Evolutionary conservation across 2,113 vertebrate species (phyloP).

Genomic region (Tiliqua scincoides): DNA sequence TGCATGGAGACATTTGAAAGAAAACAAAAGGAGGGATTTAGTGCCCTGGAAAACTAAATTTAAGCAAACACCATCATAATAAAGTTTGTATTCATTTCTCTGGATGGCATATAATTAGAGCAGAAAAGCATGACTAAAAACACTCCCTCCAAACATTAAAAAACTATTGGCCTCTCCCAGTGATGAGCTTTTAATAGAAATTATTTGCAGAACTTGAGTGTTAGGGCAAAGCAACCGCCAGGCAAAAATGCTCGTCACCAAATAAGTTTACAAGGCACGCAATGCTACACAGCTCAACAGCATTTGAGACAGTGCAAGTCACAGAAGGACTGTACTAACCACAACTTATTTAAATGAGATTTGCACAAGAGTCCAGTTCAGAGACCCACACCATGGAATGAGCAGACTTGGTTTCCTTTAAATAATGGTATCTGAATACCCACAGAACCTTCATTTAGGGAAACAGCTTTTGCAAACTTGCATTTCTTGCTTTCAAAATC

Average conservation of each 20-base stretch:
- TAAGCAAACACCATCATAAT: constrained; percentile 2
- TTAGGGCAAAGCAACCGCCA: not conserved
- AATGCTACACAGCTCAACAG: not conserved
- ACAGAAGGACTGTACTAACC: not conserved
- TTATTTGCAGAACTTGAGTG: constrained; percentile 20
- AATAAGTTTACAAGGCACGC: not conserved
- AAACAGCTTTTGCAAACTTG: not conserved
- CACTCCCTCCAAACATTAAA: not conserved
- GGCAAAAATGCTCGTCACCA: constrained; percentile 2
- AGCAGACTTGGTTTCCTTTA: not conserved
- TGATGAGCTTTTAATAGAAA: constrained; percentile 31
- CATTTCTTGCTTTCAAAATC: constrained; percentile 19
- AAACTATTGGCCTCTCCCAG: not conserved
- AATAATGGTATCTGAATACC: not conserved
- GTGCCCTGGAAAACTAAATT: not conserved
- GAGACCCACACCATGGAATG: not conserved
- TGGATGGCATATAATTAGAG: not conserved
- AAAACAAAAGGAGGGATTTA: not conserved
- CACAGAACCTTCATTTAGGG: not conserved
- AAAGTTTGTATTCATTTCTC: not conserved
- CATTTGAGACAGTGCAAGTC: not conserved
- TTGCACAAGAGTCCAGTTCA: not conserved
- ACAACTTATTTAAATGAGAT: not conserved
- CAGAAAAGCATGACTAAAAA: constrained; percentile 31
- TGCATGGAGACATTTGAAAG: rapidly evolving